A percentile compares a stretch with the other conserved stretches of the same genome.
Conservation (phyloP, 2,888 invertebrate species). For the Cephus runcator region DNA sequence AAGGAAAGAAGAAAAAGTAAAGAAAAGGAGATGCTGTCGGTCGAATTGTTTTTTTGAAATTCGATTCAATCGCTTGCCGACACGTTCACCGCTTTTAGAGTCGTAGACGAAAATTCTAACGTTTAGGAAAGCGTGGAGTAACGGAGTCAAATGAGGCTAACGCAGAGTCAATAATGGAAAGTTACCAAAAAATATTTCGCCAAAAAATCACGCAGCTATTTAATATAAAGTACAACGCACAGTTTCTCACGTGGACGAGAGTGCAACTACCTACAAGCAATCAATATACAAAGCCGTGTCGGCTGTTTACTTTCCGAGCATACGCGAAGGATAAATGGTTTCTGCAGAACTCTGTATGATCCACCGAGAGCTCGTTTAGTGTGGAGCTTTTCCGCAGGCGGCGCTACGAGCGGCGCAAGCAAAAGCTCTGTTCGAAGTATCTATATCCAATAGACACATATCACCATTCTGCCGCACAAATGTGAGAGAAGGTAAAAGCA, state of each 20-base stretch:
- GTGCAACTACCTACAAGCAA: neutral
- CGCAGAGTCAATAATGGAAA: neutral
- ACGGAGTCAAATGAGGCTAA: neutral
- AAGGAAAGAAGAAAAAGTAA: neutral
- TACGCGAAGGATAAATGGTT: neutral
- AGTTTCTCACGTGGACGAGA: neutral
- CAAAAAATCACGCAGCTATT: neutral
- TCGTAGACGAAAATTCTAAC: neutral
- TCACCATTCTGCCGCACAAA: neutral
- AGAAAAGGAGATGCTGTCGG: constrained; percentile 10
- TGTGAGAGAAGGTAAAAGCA: neutral
- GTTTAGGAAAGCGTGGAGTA: neutral
- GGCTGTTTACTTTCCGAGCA: neutral
- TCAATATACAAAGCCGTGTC: neutral
- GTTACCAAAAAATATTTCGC: neutral
- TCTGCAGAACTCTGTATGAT: neutral
- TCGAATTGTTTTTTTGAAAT: constrained; percentile 28
- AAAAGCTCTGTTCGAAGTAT: neutral
- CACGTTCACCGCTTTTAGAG: neutral
- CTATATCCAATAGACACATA: neutral
- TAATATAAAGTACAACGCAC: neutral
- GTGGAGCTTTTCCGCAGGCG: neutral
- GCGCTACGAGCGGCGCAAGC: neutral
- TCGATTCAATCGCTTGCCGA: constrained; percentile 29
- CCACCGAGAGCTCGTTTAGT: neutral